Percentiles rank a stretch among this genome's conserved stretches.
Evolutionary conservation across 2,113 vertebrate species (phyloP).

Genomic region (zebrafish (Danio rerio)): GRCz12tu NC_133193.1:50580001-50580500

Average conservation of each 20-base stretch:
- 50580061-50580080: conserved; percentile 22
- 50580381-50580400: too few species aligned
- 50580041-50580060: conserved; percentile 9
- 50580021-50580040: conserved; percentile 21
- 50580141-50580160: neutral
- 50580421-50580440: too few species aligned
- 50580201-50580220: neutral
- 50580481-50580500: too few species aligned
- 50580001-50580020: conserved; percentile 60
- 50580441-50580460: too few species aligned
- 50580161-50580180: neutral
- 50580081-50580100: neutral
- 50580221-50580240: neutral
- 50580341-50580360: too few species aligned
- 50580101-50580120: conserved; percentile 32
- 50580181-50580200: neutral
- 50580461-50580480: too few species aligned
- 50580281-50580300: too few species aligned
- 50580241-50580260: neutral
- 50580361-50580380: too few species aligned
- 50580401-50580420: too few species aligned
- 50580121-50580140: neutral
- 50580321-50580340: too few species aligned
- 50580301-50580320: too few species aligned
- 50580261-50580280: neutral